These are phyloP conservation scores for fruit fly (Drosophila melanogaster) DNA, from an alignment of 1,140 invertebrate species.

Conservation along the genomic window DNA sequence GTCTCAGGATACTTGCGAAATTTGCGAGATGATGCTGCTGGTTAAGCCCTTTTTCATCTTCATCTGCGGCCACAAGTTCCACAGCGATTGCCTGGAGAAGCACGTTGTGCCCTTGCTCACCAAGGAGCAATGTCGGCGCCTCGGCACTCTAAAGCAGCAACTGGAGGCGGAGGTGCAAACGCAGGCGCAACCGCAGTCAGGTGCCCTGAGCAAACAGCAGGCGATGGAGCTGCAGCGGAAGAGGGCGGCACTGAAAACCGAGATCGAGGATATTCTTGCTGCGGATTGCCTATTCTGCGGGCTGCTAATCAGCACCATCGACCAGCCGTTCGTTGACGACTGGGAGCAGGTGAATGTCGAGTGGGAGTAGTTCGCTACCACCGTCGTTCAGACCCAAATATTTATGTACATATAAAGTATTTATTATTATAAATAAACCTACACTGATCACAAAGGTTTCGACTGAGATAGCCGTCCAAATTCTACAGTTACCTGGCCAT, in stretches of 20 bases:
- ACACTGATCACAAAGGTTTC: slow-evolving; percentile 22
- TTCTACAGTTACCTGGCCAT: slow-evolving; percentile 4
- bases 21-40: slow-evolving; percentile 92
- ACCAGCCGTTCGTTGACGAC: slow-evolving; percentile 93
- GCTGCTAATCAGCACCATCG: slow-evolving; percentile 94
- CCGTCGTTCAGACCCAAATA: not conserved
- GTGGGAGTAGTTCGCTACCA: slow-evolving; percentile 88
- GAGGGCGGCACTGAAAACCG: slow-evolving; percentile 90
- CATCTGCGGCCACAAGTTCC: slow-evolving; percentile 97
- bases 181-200: not conserved
- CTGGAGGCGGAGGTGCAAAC: slow-evolving; percentile 86
- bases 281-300: slow-evolving; percentile 97
- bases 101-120: slow-evolving; percentile 87
- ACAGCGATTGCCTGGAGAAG: slow-evolving; percentile 95
- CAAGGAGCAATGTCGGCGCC: slow-evolving; percentile 87
- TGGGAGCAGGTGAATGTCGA: slow-evolving; percentile 93
- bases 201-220: slow-evolving; percentile 83
- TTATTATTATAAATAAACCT: slow-evolving; percentile 67
- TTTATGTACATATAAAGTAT: slow-evolving; percentile 47
- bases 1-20: slow-evolving; percentile 91
- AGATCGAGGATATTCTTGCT: slow-evolving; percentile 95
- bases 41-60: slow-evolving; percentile 96
- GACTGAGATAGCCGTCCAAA: not conserved
- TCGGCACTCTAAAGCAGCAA: slow-evolving; percentile 88
- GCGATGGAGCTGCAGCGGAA: slow-evolving; percentile 83